Evolutionary conservation across 1,140 invertebrate species (phyloP), one percentile per base, ranked within the genome.

Genomic region (Periplaneta americana): DNA sequence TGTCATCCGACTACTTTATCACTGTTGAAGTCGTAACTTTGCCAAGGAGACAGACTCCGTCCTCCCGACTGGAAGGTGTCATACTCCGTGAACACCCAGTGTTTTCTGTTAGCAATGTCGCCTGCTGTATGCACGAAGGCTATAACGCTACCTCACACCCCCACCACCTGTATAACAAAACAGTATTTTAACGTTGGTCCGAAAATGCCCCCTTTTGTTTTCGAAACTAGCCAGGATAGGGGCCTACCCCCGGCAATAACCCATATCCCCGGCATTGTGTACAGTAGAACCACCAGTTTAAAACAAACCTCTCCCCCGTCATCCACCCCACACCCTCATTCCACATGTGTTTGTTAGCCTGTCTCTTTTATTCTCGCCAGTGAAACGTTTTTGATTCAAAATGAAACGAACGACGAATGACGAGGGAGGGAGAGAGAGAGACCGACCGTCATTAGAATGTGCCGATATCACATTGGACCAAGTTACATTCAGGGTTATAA

Each of bases 261-360:
- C 79, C 79, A 80, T 80, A 80, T 80, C 79, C 79, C 48, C 8
- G n/a, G 79, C 79, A 80, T 80, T 80, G 79, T 80, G 74, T 34
- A 48, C 79, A 32, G 57, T 34, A 48, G 32, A 57, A 74, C 48
- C 79, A 18, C 32, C 34, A 76, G 75, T 76, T 35, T 76, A 76
- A 35, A 34, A 31, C 78, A 48, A 34, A 13, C 79, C 31, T 34
- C 34, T 28, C 32, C 79, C 34, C 39, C 37, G n/a, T n/a, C n/a
- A n/a, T n/a, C n/a, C n/a, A n/a, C 34, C 66, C 74, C 33, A 5
- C 66, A 33, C 79, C 66, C 13, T 31, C 79, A 35, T 34, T 66
- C 66, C 34, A 31, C 78, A 39, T 80, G 78, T 78, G 76, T 78
- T 34, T 36, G 34, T 34, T 78, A 36, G 76, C 76, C 76, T 78